A percentile compares a stretch with the other conserved stretches of the same genome.
Conservation (phyloP, 2,113 vertebrate genomes). For the Silurus asotus region DNA sequence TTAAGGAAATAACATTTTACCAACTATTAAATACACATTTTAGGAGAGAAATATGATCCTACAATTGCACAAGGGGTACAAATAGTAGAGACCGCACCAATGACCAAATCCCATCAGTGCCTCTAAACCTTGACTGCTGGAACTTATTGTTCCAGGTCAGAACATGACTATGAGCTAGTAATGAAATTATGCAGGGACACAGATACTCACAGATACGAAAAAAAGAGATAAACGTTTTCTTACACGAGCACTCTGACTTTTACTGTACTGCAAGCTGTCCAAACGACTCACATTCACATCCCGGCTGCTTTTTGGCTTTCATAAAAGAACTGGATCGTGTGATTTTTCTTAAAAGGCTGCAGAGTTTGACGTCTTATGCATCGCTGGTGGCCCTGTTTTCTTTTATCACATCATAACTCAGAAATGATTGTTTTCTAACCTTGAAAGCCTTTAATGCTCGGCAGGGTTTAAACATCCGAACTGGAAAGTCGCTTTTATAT, state of each 20-base stretch:
- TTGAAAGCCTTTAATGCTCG: constrained; percentile 9
- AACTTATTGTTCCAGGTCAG: not conserved
- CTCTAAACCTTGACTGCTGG: not conserved
- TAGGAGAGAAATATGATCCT: not conserved
- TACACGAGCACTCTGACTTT: not conserved
- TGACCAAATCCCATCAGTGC: not conserved
- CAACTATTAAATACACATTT: not conserved
- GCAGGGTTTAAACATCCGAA: constrained; percentile 1
- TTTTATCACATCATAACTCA: constrained; percentile 27
- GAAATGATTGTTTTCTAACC: constrained; percentile 24
- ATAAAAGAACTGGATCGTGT: no score
- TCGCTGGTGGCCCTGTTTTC: not conserved
- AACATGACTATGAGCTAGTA: not conserved
- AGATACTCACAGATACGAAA: not conserved
- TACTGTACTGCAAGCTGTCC: constrained; percentile 1
- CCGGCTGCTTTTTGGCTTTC: not conserved
- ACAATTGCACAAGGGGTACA: not conserved
- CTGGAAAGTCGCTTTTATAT: not conserved
- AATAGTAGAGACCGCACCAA: not conserved
- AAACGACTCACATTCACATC: not conserved
- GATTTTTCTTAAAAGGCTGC: not conserved
- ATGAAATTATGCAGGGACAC: not conserved
- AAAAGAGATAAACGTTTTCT: no score
- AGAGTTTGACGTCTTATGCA: not conserved
- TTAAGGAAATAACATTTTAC: not conserved